Conservation (phyloP, 2,888 invertebrate genomes). For the Blomia tropicalis region DNA sequence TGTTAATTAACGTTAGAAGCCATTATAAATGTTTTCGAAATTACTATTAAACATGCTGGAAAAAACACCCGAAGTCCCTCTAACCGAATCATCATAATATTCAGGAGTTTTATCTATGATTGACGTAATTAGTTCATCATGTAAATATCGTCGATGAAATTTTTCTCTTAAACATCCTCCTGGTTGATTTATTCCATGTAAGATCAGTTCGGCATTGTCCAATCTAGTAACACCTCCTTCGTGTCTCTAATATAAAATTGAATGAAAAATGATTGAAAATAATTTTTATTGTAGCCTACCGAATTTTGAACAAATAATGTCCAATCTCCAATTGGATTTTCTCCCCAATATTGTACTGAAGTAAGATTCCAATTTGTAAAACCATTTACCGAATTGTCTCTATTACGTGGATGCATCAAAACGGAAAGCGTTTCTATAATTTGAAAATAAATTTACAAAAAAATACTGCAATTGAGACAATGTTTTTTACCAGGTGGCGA, state of each 20-base stretch:
- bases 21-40: neutral
- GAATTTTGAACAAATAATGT: slow-evolving; percentile 35
- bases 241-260: slow-evolving; percentile 18
- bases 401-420: slow-evolving; percentile 51
- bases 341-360: slow-evolving; percentile 82
- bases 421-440: slow-evolving; percentile 49
- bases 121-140: slow-evolving; percentile 22
- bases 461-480: slow-evolving; percentile 18
- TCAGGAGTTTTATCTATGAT: slow-evolving; percentile 23
- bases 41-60: neutral
- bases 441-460: neutral
- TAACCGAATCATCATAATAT: neutral
- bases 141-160: slow-evolving; percentile 28
- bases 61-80: neutral
- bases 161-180: slow-evolving; percentile 49
- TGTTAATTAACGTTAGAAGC: too few relatives aligned
- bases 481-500: slow-evolving; percentile 53
- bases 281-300: slow-evolving; percentile 33
- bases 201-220: slow-evolving; percentile 44
- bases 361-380: slow-evolving; percentile 69
- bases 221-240: slow-evolving; percentile 44
- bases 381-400: slow-evolving; percentile 53
- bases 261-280: neutral
- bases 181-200: slow-evolving; percentile 53
- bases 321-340: slow-evolving; percentile 50